phyloP scores from a whole-genome alignment of 2,797 vertebrate species.

The Pipistrellus pipistrellus region DNA sequence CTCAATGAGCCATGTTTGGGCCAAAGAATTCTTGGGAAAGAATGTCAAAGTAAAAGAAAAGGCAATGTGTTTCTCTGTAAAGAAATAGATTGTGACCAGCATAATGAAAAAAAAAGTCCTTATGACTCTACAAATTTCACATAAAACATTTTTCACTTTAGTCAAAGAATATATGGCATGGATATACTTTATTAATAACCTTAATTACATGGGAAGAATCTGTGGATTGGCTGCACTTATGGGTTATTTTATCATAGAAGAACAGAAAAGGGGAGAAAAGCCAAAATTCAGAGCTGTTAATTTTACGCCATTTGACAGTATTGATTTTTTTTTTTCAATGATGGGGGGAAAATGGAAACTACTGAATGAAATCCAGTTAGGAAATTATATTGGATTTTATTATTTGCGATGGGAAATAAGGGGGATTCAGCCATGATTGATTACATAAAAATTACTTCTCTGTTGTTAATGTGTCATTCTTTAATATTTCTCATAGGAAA shows the following conservation, averaged over 20 bases:
- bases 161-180: slow-evolving; percentile 12
- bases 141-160: background rate
- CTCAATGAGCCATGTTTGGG: background rate
- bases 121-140: background rate
- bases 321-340: background rate
- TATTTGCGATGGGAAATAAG: slow-evolving; percentile 41
- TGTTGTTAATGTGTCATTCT: slow-evolving; percentile 3
- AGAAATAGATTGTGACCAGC: background rate
- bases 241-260: slow-evolving; percentile 22
- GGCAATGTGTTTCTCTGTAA: background rate
- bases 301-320: background rate
- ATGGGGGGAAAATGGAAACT: background rate
- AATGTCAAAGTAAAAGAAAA: background rate
- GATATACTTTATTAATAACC: slow-evolving; percentile 1
- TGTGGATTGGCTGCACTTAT: background rate
- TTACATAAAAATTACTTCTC: background rate
- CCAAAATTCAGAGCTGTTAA: background rate
- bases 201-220: background rate
- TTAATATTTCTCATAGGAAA: slow-evolving; percentile 64
- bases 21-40: slow-evolving; percentile 50
- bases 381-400: slow-evolving; percentile 47
- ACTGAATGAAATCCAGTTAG: slow-evolving; percentile 34
- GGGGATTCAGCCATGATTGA: background rate
- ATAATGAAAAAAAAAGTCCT: background rate
- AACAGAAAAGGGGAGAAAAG: slow-evolving; percentile 33